Evolutionary conservation across 2,888 invertebrate genomes (phyloP), one percentile per base, ranked within the genome.

Genomic region (Drosophila anceps): DNA sequence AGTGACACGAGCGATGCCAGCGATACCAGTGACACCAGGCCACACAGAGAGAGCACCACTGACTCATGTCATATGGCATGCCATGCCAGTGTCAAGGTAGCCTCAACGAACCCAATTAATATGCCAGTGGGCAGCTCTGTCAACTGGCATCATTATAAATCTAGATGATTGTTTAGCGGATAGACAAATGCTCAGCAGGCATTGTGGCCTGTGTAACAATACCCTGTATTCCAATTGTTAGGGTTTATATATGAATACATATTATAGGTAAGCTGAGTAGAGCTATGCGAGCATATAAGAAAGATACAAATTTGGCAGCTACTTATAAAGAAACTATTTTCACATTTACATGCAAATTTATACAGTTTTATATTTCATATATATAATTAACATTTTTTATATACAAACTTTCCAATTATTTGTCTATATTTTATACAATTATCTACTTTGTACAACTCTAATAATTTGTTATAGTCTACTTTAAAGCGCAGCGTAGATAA

Each of bases 101-200:
- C 39, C 69, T 70, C 64, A 48, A 58, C 53, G 58, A 63, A 48
- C 50, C 73, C 83, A 81, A 83, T 86, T 79, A 75, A 77, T 77
- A 71, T 53, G 62, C 48, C 62, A 51, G 62, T 59, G 54, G 66
- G 59, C 69, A 76, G 66, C 69, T 53, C 59, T 68, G 63, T 66
- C 74, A 61, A 66, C 82, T 55, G 44, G 53, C 51, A 69, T 66
- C 58, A 68, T 54, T 55, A 65, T 62, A 73, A 71, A 63, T 70
- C 76, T 70, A 77, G 48, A 63, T 61, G 74, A 78, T 74, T 78
- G 65, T 37, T 35, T 37, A 20, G 64, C 46, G 73, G 54, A 58
- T 39, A 66, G 50, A 43, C 65, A 62, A 62, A 66, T 70, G 50
- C 66, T 55, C 44, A 54, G 33, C 48, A 43, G 33, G 54, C 61